A percentile compares a stretch with the other conserved stretches of the same genome.
phyloP scores from a whole-genome alignment of 2,113 vertebrate genomes.

The Rhea americana region DNA sequence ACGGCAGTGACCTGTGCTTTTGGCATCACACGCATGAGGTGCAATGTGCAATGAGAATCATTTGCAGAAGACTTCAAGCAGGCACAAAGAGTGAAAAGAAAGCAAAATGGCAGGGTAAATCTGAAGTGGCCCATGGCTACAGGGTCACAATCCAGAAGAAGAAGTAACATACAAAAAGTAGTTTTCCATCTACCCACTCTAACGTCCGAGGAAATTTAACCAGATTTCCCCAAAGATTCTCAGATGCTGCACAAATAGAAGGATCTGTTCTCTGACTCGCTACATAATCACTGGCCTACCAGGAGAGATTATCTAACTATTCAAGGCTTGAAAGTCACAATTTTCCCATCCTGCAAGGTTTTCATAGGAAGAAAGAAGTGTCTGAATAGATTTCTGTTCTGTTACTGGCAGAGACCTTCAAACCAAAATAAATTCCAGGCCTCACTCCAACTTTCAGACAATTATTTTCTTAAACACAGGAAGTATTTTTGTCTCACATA shows the following conservation, averaged over 20 bases:
- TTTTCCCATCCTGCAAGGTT: not conserved
- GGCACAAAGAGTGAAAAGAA: not conserved
- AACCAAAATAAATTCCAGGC: slow-evolving; percentile 18
- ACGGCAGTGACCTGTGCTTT: not conserved
- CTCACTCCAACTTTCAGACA: slow-evolving; percentile 13
- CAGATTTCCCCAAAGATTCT: not conserved
- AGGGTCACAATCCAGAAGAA: not conserved
- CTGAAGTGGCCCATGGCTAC: not conserved
- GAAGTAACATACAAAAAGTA: not conserved
- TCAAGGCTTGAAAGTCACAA: not conserved
- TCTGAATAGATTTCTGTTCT: not conserved
- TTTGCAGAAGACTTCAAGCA: not conserved
- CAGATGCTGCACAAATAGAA: not conserved
- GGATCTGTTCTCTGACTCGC: not conserved
- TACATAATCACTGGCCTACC: not conserved
- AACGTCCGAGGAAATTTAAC: not conserved
- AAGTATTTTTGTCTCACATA: slow-evolving; percentile 46
- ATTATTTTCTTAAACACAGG: slow-evolving; percentile 52
- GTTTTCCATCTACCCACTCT: not conserved
- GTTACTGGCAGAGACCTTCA: not conserved
- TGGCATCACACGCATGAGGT: not conserved
- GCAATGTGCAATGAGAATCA: not conserved
- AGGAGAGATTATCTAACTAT: not conserved
- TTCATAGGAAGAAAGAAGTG: not conserved
- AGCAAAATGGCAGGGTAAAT: not conserved